These are phyloP conservation scores for Proterorhinus semilunaris DNA, from an alignment of 2,113 vertebrate genomes.

Conservation along the genomic window DNA sequence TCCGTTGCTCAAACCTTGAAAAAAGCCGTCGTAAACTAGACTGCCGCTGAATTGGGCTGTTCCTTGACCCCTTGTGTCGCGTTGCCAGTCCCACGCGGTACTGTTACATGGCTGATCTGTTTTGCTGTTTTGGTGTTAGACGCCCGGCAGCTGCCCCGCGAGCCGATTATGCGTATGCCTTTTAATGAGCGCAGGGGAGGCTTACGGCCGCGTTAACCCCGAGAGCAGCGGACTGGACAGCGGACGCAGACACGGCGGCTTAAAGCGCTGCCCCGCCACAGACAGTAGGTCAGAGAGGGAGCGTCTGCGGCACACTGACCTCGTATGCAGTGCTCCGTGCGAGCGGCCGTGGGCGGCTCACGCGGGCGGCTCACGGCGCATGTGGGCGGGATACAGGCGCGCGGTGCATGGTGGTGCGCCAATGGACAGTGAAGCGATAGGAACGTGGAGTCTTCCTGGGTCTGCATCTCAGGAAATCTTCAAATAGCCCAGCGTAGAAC, in stretches of 20 bases:
- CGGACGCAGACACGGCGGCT: slow-evolving; percentile 40
- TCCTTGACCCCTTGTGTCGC: not conserved
- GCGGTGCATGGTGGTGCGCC: not conserved
- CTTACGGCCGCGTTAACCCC: slow-evolving; percentile 59
- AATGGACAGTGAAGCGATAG: not conserved
- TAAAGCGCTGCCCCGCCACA: slow-evolving; percentile 38
- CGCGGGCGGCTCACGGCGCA: too few species aligned
- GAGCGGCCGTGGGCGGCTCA: not conserved
- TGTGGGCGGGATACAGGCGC: not conserved
- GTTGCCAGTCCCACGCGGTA: slow-evolving; percentile 1
- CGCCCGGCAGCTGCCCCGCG: slow-evolving; percentile 64
- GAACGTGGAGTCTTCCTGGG: too few species aligned
- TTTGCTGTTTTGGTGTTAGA: slow-evolving; percentile 55
- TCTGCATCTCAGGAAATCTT: too few species aligned
- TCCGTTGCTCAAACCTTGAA: too few species aligned
- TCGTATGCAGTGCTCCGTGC: not conserved
- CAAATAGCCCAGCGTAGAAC: too few species aligned
- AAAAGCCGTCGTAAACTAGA: too few species aligned
- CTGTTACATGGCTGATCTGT: slow-evolving; percentile 34
- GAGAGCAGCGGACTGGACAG: slow-evolving; percentile 21
- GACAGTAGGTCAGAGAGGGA: slow-evolving; percentile 46
- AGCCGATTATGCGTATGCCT: slow-evolving; percentile 61
- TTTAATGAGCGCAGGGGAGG: slow-evolving; percentile 70
- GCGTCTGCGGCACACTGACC: slow-evolving; percentile 35
- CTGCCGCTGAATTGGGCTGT: not conserved